Percentiles rank a stretch among this genome's conserved stretches.
Evolutionary conservation across 1,140 invertebrate genomes (phyloP).

Genomic region (Neotoxoptera formosana): DNA sequence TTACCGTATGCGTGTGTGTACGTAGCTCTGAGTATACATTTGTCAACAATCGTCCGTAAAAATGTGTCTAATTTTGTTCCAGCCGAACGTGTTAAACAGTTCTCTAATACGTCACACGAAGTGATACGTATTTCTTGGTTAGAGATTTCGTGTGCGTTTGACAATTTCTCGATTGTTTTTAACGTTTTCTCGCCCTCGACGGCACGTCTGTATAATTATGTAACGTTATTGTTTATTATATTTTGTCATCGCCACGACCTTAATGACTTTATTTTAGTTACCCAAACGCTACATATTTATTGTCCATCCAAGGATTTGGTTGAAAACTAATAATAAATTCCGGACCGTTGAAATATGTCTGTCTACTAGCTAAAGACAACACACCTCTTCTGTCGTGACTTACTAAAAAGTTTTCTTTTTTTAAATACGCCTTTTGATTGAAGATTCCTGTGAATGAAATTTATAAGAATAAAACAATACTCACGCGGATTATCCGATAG

Average conservation of each 20-base stretch:
- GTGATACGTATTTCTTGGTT: not conserved
- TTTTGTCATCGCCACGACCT: not conserved
- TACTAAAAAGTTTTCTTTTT: constrained; percentile 44
- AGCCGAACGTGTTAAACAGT: not conserved
- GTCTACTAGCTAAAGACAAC: constrained; percentile 21
- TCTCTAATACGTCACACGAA: not conserved
- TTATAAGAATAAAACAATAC: not conserved
- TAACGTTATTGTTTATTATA: no score
- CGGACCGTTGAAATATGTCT: constrained; percentile 35
- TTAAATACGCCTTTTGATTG: not conserved
- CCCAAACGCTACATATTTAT: constrained; percentile 51
- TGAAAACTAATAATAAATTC: constrained; percentile 44
- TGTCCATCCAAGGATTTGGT: constrained; percentile 43
- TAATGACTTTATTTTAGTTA: not conserved
- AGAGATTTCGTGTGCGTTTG: not conserved
- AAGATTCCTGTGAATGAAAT: not conserved
- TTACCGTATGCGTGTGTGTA: not conserved
- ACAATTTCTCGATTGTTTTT: not conserved
- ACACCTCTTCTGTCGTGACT: constrained; percentile 49
- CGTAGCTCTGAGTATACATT: not conserved
- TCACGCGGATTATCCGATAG: not conserved
- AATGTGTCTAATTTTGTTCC: not conserved
- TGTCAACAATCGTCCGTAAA: not conserved
- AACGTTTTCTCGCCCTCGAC: constrained; percentile 30
- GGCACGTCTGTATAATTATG: not conserved